Evolutionary conservation across 2,113 vertebrate genomes (phyloP).

Genomic region (Heptranchias perlo): DNA sequence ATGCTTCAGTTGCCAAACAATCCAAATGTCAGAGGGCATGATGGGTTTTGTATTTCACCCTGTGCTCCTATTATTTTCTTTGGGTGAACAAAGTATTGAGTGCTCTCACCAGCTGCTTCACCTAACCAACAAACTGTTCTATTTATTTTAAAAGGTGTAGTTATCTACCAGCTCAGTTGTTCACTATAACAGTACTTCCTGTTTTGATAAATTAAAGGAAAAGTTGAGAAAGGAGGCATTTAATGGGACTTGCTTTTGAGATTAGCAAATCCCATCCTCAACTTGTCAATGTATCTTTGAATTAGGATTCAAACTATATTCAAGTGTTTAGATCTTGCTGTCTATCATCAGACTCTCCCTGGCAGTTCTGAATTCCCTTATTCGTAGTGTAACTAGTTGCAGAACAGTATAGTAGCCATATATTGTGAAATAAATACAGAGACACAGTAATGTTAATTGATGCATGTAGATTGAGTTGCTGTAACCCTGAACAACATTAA

Average conservation of each 20-base stretch:
- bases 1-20: constrained; percentile 3
- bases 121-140: background rate
- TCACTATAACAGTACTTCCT: background rate
- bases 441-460: background rate
- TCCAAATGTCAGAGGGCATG: background rate
- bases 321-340: background rate
- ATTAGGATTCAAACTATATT: background rate
- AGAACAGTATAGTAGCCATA: background rate
- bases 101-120: background rate
- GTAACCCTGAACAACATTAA: background rate
- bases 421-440: background rate
- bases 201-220: background rate
- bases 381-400: background rate
- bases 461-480: background rate
- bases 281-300: background rate
- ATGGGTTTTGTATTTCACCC: background rate
- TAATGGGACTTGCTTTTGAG: background rate
- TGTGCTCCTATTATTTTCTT: background rate
- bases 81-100: background rate
- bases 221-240: background rate
- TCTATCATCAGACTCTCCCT: background rate
- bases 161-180: background rate
- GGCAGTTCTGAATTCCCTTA: background rate
- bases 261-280: background rate
- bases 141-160: background rate